Base-by-base conservation (phyloP, 1,140 invertebrate genomes). In the Drosophila triauraria region DNA sequence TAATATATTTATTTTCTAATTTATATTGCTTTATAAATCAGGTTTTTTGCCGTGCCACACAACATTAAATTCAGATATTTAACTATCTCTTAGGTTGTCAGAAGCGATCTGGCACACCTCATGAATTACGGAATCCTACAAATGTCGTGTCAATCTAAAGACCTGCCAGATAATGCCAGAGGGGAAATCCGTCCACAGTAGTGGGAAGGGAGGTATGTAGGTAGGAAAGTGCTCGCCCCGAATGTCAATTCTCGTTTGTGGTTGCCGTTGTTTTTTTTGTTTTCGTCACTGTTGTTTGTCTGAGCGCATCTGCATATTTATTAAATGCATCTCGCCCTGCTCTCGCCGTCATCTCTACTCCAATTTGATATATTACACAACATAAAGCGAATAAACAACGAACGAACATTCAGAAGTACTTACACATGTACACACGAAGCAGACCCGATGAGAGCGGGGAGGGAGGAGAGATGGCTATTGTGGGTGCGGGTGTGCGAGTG, bases 311-410 rank as follows among this genome's bases (percentile, higher is more conserved):
- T 82, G 76, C 69, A 85, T 79, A 64, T 82, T 74, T 82, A 77
- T 81, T 76, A 69, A 80, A 80, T 80, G 61, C 72, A 81, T 81
- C 48, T 76, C 62, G 38, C 27, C 75, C 54, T 32, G 50, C 69
- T 50, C 70, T 50, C 70, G 72, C 53, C 67, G 48, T 58, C 53
- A 60, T 77, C 51, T 54, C 63, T 75, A 61, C 58, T 78, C 32
- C 58, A 78, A 78, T 78, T 82, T 83, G 67, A 82, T 78, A 82
- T 78, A 72, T 72, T 72, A 72, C 67, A 72, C 67, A 72, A 72
- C 69, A 60, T 72, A 72, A 72, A 72, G 48, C 69, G 54, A 59
- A 72, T 72, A 72, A 72, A 72, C 67, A 59, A 72, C 53, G 54
- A 25, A 63, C 48, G 48, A 35, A 62, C 57, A 35, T 62, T 40